These are phyloP conservation scores for Hoplodrina blanda DNA, from an alignment of 2,888 invertebrate species.

Conservation along the genomic window DNA sequence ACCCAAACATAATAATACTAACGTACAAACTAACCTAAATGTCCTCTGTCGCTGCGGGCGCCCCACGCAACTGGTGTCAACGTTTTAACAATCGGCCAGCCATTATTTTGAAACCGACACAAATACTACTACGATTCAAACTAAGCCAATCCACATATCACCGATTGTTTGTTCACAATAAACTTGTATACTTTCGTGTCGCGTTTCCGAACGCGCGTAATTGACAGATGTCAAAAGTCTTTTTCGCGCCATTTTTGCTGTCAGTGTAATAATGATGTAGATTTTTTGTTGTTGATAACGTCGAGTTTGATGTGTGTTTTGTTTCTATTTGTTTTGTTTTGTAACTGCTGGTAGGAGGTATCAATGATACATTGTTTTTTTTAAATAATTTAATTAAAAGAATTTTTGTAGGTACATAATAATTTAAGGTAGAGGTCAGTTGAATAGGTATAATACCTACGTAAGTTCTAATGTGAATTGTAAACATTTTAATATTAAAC, in stretches of 20 bases:
- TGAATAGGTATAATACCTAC: too few relatives aligned
- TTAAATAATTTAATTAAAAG: neutral
- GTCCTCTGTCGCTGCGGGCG: slow-evolving; percentile 23
- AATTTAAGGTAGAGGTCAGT: neutral
- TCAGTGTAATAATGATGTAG: slow-evolving; percentile 77
- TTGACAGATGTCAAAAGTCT: slow-evolving; percentile 89
- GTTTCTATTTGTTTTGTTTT: slow-evolving; percentile 55
- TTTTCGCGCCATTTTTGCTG: slow-evolving; percentile 84
- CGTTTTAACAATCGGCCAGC: slow-evolving; percentile 18
- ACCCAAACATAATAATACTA: neutral
- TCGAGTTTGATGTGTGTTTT: slow-evolving; percentile 68
- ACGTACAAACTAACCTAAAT: slow-evolving; percentile 31
- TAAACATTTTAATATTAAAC: too few relatives aligned
- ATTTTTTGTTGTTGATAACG: slow-evolving; percentile 81
- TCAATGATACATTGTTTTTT: neutral
- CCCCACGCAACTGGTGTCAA: slow-evolving; percentile 54
- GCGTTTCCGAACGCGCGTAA: slow-evolving; percentile 76
- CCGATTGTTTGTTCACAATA: slow-evolving; percentile 60
- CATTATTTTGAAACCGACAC: slow-evolving; percentile 59
- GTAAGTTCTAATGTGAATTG: too few relatives aligned
- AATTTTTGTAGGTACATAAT: too few relatives aligned
- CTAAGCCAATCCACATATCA: slow-evolving; percentile 61
- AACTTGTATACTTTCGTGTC: slow-evolving; percentile 60
- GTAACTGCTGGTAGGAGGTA: slow-evolving; percentile 7
- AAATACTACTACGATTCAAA: slow-evolving; percentile 49